Conservation (phyloP, 2,113 vertebrate genomes). For the Paradisaea rubra region DNA sequence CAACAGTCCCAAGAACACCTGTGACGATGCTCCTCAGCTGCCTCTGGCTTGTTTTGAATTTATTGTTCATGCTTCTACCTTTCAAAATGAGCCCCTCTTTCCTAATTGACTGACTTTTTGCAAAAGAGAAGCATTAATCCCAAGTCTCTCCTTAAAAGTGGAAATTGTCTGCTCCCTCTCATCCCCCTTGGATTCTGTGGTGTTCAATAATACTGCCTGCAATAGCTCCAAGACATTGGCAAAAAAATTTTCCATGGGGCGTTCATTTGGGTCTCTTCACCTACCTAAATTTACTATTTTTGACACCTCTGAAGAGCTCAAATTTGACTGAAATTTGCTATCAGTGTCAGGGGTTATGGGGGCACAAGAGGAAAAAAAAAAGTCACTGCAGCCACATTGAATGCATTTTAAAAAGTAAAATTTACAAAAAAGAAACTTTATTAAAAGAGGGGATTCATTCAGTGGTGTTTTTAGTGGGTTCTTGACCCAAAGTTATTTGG, state of each 20-base stretch:
- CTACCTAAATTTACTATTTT: neutral
- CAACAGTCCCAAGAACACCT: neutral
- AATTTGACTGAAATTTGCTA: neutral
- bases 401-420: neutral
- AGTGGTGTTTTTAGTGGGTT: neutral
- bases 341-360: neutral
- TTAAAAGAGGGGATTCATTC: neutral
- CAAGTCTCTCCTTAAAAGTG: neutral
- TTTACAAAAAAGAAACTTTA: neutral
- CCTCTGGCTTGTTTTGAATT: neutral
- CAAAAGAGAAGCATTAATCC: neutral
- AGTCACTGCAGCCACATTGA: neutral
- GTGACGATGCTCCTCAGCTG: neutral
- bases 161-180: neutral
- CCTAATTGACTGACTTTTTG: neutral
- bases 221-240: neutral
- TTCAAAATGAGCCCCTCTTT: neutral
- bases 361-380: neutral
- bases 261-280: neutral
- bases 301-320: neutral
- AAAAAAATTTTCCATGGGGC: neutral
- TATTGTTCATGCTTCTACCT: neutral
- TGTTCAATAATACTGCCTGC: neutral
- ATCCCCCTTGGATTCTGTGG: neutral
- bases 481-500: neutral